A percentile compares a stretch with the other conserved stretches of the same genome.
Conservation (phyloP, 2,113 vertebrate genomes). For the Eulemur macaco region DNA sequence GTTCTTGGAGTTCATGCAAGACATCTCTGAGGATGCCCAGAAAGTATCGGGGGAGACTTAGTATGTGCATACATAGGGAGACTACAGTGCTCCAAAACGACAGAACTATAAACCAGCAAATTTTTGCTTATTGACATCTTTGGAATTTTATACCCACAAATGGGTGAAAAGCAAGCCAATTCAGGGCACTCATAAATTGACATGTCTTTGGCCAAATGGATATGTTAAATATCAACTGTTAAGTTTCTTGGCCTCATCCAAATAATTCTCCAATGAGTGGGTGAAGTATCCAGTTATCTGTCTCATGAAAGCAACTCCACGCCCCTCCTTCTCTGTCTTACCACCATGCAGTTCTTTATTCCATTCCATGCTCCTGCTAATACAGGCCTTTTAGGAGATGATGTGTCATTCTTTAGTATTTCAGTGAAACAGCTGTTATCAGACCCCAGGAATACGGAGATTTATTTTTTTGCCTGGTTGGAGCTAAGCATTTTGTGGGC, state of each 20-base stretch:
- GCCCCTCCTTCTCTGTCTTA: neutral
- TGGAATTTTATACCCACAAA: neutral
- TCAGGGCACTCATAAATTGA: neutral
- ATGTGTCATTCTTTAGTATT: neutral
- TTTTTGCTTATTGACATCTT: neutral
- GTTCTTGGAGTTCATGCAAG: neutral
- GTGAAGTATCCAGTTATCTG: neutral
- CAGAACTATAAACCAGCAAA: neutral
- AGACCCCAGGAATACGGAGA: neutral
- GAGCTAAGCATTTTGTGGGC: neutral
- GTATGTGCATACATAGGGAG: neutral
- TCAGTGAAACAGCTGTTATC: neutral
- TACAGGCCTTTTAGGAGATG: neutral
- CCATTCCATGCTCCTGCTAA: neutral
- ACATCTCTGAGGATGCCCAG: neutral
- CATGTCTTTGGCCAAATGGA: neutral
- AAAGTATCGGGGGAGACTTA: neutral
- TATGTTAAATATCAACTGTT: neutral
- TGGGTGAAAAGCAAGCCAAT: neutral
- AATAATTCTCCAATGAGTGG: neutral
- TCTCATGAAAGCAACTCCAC: neutral
- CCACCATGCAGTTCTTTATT: neutral
- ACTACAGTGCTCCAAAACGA: neutral
- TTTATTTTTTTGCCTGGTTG: neutral
- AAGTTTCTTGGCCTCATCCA: neutral